Evolutionary conservation across 92 coral and sea anemone species (phyloP).

Genomic region (Isaurus tuberculatus): DNA sequence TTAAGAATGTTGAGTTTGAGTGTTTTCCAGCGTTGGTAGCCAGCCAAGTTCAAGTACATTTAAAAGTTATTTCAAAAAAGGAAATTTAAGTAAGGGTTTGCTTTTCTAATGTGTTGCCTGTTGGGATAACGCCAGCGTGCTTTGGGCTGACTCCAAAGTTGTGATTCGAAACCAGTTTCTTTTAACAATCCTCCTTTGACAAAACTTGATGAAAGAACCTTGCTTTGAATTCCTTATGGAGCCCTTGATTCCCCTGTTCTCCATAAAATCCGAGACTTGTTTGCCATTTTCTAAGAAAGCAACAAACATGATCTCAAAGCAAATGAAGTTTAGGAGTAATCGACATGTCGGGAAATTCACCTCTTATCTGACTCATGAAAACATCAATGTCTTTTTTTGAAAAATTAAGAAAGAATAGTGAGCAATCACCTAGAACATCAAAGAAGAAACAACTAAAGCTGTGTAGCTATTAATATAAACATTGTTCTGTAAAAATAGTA

Average conservation of each 20-base stretch:
- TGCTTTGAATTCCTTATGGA: constrained; percentile 29
- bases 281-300: constrained; percentile 51
- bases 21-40: no score
- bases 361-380: constrained; percentile 11
- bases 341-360: constrained; percentile 36
- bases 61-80: no score
- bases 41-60: no score
- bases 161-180: constrained; percentile 37
- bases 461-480: no score
- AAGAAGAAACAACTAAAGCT: constrained; percentile 3
- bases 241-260: not conserved
- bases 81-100: no score
- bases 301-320: constrained; percentile 49
- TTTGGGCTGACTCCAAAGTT: constrained; percentile 51
- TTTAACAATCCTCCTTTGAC: constrained; percentile 41
- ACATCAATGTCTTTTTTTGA: constrained; percentile 36
- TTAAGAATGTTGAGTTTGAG: no score
- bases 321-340: constrained; percentile 52
- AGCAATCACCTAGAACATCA: not conserved
- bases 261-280: constrained; percentile 50
- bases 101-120: no score
- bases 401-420: constrained; percentile 2
- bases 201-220: constrained; percentile 39
- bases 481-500: no score
- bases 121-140: no score